Base-by-base conservation (phyloP, 2,888 invertebrate species). In the Hydrotaea diabolus region DNA sequence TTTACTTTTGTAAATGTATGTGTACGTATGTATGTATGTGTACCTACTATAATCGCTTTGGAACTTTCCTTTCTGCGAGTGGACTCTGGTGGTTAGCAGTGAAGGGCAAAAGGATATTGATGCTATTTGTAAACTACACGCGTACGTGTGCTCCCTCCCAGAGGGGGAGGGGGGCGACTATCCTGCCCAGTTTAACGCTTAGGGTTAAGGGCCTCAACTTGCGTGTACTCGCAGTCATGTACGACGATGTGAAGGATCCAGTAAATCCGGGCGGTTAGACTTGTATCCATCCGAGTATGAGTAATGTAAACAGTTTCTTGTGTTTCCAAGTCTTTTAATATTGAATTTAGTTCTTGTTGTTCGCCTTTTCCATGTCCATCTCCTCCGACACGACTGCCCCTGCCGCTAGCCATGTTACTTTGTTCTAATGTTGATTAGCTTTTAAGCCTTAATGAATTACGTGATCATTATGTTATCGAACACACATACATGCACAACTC, bases 381-480 rank as follows among this genome's bases (percentile, higher is more conserved):
- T 69, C 66, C 13, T 15, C 46, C 62, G n/a, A n/a, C n/a, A n/a
- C n/a, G n/a, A n/a, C n/a, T n/a, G 39, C 7, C 55, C 69, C 17
- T 57, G 17, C 49, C 74, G 11, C 19, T 46, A 11, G 43, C 69
- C 74, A 77, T 7, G 62, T 77, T 77, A 66, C 73, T 82, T 82
- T 74, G 69, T 80, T 77, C 76, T 82, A 85, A 82, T 81, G 74
- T 77, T 77, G 79, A 85, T 82, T 80, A 82, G 82, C 82, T 82
- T 79, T 85, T 85, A 85, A 85, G 85, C 82, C 85, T 82, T 82
- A 85, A 85, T 85, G 85, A 85, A 85, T 77, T 85, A 85, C 85
- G 85, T 85, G 85, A 82, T 82, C 73, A 59, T 53, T 77, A 77
- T 69, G 17, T 69, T 69, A 74, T 85, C 69, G 71, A 77, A 77